Base-by-base conservation (phyloP, 1,140 invertebrate genomes). In the Ctenoplectra terminalis region DNA sequence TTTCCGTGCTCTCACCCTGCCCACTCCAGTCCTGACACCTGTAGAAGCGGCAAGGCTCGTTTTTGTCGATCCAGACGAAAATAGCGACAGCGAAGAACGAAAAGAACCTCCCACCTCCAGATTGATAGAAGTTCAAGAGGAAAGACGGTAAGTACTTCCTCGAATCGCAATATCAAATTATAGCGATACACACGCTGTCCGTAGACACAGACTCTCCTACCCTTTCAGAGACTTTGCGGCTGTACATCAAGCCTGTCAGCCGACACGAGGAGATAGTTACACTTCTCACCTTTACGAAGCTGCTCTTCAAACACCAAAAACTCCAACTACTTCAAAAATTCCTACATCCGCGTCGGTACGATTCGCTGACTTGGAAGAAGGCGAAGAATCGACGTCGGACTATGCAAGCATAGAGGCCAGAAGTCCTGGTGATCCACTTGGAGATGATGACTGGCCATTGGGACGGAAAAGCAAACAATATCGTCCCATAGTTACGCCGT, bases 391-490 rank as follows among this genome's bases (percentile, higher is more conserved):
- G 0, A 97, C 96, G 0, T 97, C 96, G 0, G 96, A 97, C 88
- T 97, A 97, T 88, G 96, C 96, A 37, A 97, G 96, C 86, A 96
- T 97, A 50, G 96, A 96, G 89, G 95, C 95, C 0, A 86, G 93
- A n/a, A 94, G 93, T 90, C 93, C 93, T 0, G 93, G 93, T 0
- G 93, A 94, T 83, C 93, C 93, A 9, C 90, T 94, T 90, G 89
- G 91, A 92, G 87, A 95, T 90, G 81, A 95, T 90, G 77, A 94
- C 88, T 90, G 95, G 95, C 86, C 94, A 77, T 86, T 94, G 81
- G 85, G 94, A 85, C 86, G 91, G 87, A 83, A 93, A 54, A 37
- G 75, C 3, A 92, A 90, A 46, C 84, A 82, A 23, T 83, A 88
- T 67, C 85, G 84, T 9, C 84, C 87, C 77, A 84, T 87, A 23